Evolutionary conservation across 2,888 invertebrate genomes (phyloP).

Genomic region (Smittia aterrima): DNA sequence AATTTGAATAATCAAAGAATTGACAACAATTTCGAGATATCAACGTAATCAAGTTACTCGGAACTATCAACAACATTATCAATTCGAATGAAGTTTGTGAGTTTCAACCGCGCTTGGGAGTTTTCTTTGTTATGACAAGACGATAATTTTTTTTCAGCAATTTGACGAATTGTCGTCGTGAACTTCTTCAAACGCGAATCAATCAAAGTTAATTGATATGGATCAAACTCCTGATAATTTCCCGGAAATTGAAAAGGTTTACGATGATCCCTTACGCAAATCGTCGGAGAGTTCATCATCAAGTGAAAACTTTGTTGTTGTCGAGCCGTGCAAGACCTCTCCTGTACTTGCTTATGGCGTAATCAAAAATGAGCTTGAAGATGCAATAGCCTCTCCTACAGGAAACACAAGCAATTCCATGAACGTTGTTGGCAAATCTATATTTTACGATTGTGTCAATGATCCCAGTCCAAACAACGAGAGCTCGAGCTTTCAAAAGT

Average conservation of each 20-base stretch:
- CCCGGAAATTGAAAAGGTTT: background rate
- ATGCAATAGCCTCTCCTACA: constrained; percentile 3
- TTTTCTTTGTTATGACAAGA: no score
- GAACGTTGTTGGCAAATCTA: constrained; percentile 53
- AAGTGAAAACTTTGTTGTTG: background rate
- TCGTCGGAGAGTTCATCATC: background rate
- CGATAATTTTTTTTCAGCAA: no score
- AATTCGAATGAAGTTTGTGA: no score
- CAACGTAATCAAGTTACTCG: no score
- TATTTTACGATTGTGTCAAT: constrained; percentile 54
- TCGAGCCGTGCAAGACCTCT: background rate
- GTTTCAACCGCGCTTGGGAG: no score
- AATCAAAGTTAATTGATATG: no score
- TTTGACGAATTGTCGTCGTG: no score
- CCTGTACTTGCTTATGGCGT: constrained; percentile 4
- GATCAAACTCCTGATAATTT: background rate
- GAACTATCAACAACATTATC: no score
- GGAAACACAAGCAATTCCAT: constrained; percentile 44
- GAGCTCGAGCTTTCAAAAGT: constrained; percentile 74
- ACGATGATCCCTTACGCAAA: background rate
- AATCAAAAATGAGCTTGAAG: background rate
- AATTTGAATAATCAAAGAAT: no score
- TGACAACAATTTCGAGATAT: no score
- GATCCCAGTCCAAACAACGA: constrained; percentile 55
- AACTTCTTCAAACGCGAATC: no score